These are phyloP conservation scores for Stramonita haemastoma DNA, from an alignment of 2,888 invertebrate species.

Conservation along the genomic window DNA sequence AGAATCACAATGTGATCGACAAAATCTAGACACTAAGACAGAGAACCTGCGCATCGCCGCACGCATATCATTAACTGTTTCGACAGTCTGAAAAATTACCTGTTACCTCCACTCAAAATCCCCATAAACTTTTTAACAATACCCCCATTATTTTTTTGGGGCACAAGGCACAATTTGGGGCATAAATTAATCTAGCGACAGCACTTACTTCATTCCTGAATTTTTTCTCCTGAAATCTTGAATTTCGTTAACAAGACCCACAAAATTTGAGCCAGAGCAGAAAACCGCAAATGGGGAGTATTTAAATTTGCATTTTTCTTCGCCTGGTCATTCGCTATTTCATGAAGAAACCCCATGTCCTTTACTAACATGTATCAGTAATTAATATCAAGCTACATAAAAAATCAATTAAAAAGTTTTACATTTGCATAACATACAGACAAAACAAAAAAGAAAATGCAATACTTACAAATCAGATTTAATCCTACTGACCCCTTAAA, in stretches of 20 bases:
- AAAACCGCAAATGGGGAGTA: neutral
- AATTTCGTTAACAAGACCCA: neutral
- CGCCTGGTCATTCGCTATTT: neutral
- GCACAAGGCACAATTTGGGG: neutral
- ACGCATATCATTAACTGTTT: constrained; percentile 12
- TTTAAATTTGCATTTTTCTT: neutral
- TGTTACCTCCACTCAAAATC: neutral
- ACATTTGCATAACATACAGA: neutral
- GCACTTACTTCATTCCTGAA: neutral
- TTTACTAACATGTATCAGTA: neutral
- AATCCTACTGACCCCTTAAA: neutral
- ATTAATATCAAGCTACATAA: neutral
- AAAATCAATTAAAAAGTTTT: neutral
- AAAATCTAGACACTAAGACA: neutral
- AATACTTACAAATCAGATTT: neutral
- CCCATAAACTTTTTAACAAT: neutral
- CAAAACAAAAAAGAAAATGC: neutral
- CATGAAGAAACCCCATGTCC: neutral
- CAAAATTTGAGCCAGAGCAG: neutral
- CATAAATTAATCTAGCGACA: neutral
- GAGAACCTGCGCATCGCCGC: constrained; percentile 2
- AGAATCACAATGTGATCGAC: neutral
- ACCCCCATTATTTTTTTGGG: neutral
- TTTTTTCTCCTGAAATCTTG: neutral
- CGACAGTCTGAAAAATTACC: neutral